phyloP scores from a whole-genome alignment of 2,113 vertebrate genomes.

The Alaudala cheleensis region DNA sequence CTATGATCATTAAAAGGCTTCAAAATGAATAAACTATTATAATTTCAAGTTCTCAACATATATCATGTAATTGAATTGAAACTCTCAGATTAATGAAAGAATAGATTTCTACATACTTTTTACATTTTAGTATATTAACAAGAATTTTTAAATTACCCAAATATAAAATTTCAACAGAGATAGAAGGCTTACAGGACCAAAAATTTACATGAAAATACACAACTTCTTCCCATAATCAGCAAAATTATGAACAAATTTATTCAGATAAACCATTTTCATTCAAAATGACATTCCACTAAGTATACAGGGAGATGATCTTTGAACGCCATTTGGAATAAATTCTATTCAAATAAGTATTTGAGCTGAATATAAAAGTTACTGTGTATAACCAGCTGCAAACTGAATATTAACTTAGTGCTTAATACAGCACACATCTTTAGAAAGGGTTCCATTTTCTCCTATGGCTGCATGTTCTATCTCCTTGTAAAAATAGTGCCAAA shows the following conservation, averaged over 20 bases:
- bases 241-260: conserved; percentile 60
- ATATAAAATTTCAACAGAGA: conserved; percentile 22
- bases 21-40: background rate
- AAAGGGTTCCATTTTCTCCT: background rate
- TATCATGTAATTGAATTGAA: background rate
- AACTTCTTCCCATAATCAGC: conserved; percentile 26
- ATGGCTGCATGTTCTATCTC: background rate
- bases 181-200: background rate
- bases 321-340: conserved; percentile 36
- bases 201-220: conserved; percentile 64
- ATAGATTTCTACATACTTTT: background rate
- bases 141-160: conserved; percentile 35
- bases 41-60: background rate
- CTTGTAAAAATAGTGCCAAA: background rate
- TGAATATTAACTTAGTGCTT: conserved; percentile 45
- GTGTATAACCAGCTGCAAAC: conserved; percentile 37
- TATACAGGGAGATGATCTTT: conserved; percentile 47
- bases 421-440: conserved; percentile 9
- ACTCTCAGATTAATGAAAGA: background rate
- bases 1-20: background rate
- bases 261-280: conserved; percentile 58
- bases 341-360: conserved; percentile 47
- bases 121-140: background rate
- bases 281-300: conserved; percentile 38
- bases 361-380: conserved; percentile 55